Percentiles rank a stretch among this genome's conserved stretches.
Conservation (phyloP, 2,797 vertebrate species). For the Anabas testudineus region DNA sequence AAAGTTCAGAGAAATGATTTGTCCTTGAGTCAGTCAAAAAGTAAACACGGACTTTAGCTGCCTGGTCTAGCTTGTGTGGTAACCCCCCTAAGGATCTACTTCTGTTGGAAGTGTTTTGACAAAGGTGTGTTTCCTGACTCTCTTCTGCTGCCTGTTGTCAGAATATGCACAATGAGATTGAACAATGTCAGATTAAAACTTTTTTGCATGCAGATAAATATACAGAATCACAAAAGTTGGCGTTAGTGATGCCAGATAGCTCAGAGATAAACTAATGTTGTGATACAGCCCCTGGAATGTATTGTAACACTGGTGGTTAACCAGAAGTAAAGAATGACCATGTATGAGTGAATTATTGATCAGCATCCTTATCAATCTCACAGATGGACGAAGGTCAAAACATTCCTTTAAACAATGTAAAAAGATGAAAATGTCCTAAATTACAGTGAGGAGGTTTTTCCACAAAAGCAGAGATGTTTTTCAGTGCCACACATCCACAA, state of each 20-base stretch:
- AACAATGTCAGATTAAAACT: background rate
- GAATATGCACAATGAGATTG: background rate
- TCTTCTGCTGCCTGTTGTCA: background rate
- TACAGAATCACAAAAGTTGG: background rate
- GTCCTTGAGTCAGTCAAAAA: constrained; percentile 5
- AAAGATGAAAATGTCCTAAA: constrained; percentile 12
- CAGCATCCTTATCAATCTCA: constrained; percentile 1
- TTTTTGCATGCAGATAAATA: background rate
- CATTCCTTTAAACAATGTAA: background rate
- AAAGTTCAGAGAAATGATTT: background rate
- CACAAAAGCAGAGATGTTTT: constrained; percentile 25
- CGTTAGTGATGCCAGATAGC: background rate
- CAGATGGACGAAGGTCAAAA: constrained; percentile 20
- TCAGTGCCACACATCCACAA: constrained; percentile 11
- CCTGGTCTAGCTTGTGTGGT: constrained; percentile 1
- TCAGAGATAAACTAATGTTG: background rate
- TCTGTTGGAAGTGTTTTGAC: constrained; percentile 10
- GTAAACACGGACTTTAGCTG: constrained; percentile 9
- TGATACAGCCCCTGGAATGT: background rate
- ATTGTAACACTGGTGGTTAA: background rate
- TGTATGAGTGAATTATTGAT: constrained; percentile 29
- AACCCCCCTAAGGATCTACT: background rate
- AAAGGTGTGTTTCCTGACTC: background rate
- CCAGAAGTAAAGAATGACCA: constrained; percentile 13
- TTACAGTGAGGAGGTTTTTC: constrained; percentile 7